These are phyloP conservation scores for Sphecodes monilicornis DNA, from an alignment of 2,888 invertebrate species.

Conservation along the genomic window DNA sequence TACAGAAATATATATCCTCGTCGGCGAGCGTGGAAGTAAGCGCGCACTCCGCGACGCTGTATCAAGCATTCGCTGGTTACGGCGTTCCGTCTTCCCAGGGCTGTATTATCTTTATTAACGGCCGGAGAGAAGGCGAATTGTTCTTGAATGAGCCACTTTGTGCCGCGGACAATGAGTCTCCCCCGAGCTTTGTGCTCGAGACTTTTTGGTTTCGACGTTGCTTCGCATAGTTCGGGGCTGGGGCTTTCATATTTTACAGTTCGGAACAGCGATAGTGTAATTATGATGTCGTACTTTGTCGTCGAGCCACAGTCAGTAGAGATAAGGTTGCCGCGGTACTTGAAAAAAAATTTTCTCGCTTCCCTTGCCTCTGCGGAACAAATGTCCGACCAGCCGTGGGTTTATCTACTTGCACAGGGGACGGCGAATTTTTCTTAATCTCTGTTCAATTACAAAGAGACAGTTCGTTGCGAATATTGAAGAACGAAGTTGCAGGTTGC, in stretches of 20 bases:
- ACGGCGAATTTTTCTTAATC: not conserved
- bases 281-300: not conserved
- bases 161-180: constrained; percentile 4
- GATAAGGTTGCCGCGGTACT: not conserved
- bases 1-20: not conserved
- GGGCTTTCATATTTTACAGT: constrained; percentile 1
- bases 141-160: constrained; percentile 10
- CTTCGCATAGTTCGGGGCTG: not conserved
- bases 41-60: not conserved
- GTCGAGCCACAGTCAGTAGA: not conserved
- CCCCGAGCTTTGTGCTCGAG: constrained; percentile 3
- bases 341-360: not conserved
- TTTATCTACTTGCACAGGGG: not conserved
- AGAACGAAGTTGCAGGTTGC: not conserved
- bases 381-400: not conserved
- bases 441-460: not conserved
- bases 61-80: not conserved
- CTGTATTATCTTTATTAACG: constrained; percentile 2
- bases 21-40: not conserved
- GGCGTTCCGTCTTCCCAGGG: not conserved
- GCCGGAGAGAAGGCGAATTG: constrained; percentile 2
- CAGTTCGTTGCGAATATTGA: not conserved
- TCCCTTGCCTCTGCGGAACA: not conserved
- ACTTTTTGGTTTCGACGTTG: not conserved
- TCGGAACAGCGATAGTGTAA: constrained; percentile 8